Evolutionary conservation across 2,113 vertebrate genomes (phyloP).

Genomic region (Montifringilla adamsi): DNA sequence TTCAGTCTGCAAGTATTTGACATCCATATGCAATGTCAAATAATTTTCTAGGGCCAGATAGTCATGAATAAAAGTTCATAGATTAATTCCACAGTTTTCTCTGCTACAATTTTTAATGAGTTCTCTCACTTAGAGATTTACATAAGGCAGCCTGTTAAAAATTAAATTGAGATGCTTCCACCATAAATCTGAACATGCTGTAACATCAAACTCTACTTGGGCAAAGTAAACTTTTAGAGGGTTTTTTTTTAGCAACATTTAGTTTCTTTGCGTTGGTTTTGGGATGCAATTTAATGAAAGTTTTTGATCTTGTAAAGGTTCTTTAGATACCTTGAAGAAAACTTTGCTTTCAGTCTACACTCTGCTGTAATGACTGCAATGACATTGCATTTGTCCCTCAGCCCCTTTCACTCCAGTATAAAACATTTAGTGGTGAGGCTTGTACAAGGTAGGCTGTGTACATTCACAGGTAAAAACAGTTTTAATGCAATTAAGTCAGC

Average conservation of each 20-base stretch:
- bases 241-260: background rate
- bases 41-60: constrained; percentile 39
- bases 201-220: background rate
- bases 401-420: background rate
- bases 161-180: background rate
- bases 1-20: constrained; percentile 22
- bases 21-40: constrained; percentile 21
- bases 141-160: constrained; percentile 11
- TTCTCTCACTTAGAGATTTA: constrained; percentile 34
- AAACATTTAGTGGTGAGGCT: background rate
- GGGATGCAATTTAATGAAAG: background rate
- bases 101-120: constrained; percentile 20
- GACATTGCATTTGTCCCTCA: background rate
- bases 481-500: background rate
- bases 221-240: background rate
- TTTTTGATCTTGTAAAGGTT: background rate
- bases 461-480: background rate
- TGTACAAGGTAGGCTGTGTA: background rate
- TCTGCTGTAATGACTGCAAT: background rate
- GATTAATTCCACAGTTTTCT: constrained; percentile 14
- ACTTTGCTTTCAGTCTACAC: background rate
- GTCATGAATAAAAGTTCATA: constrained; percentile 21
- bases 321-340: background rate
- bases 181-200: background rate
- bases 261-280: background rate